A percentile compares a stretch with the other conserved stretches of the same genome.
These are phyloP conservation scores for Pipistrellus nathusii DNA, from an alignment of 2,797 vertebrate species.

Conservation along the genomic window DNA sequence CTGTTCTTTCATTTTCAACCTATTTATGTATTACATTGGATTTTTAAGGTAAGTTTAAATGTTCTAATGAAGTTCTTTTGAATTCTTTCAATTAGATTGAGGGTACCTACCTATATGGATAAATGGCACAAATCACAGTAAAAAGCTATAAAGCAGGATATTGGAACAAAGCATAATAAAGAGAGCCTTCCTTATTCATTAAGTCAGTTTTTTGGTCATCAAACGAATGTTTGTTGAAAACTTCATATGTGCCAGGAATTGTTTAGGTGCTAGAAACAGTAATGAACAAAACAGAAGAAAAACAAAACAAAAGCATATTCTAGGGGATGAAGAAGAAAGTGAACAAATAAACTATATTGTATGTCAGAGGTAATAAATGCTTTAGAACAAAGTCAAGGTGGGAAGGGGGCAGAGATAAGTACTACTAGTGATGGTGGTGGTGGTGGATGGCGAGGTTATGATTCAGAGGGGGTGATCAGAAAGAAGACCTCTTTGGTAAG, in stretches of 20 bases:
- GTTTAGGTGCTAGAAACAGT: neutral
- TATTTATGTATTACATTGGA: neutral
- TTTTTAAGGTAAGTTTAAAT: slow-evolving; percentile 47
- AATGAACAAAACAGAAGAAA: neutral
- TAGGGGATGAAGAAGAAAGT: neutral
- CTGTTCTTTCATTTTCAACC: neutral
- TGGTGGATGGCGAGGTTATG: neutral
- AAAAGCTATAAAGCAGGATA: slow-evolving; percentile 15
- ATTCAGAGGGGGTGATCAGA: neutral
- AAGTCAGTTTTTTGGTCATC: neutral
- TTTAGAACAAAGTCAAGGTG: neutral
- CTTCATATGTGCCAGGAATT: neutral
- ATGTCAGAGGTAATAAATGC: neutral
- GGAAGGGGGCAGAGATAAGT: neutral
- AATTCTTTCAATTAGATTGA: neutral
- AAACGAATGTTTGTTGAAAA: neutral
- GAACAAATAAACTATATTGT: neutral
- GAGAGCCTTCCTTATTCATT: neutral
- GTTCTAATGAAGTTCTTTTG: slow-evolving; percentile 36
- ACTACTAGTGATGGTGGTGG: neutral
- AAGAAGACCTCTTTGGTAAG: neutral
- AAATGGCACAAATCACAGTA: neutral
- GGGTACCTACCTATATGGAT: neutral
- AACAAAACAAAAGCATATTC: neutral
- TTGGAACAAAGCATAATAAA: neutral